Evolutionary conservation across 2,113 vertebrate species (phyloP), one percentile per base, ranked within the genome.

Genomic region (Myrmecophaga tridactyla): DNA sequence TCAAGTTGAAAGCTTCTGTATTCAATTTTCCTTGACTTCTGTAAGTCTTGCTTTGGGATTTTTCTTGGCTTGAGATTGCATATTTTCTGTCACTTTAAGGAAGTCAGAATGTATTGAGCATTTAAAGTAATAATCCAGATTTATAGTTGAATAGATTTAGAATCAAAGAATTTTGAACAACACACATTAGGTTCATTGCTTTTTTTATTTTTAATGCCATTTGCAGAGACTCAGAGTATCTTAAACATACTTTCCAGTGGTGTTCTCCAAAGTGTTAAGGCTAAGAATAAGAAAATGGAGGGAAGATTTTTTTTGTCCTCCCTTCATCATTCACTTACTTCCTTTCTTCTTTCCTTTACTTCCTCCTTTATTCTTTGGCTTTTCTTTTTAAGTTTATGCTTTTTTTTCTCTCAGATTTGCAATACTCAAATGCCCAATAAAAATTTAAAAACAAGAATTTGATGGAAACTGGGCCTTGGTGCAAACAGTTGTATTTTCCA

Each of bases 21-120:
- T 93, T 96, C 80, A 80, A 39, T 96, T 96, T 96, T 86, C 60
- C 73, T 91, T 91, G 84, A 90, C 63, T 96, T 96, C 86, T 90
- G 23, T 92, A 72, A 21, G 87, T 70, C 63, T 94, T 91, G 75
- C 65, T 94, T 92, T 95, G 83, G 89, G 89, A 90, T 95, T 97
- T 96, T 93, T 96, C 91, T 95, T 96, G 95, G 96, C 96, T 86
- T 87, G 27, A 36, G 69, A 92, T 72, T 87, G 92, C 93, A 87
- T 92, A 70, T 89, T 96, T 93, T 89, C 29, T 3, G 4, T 96
- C 93, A 93, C 51, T 92, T 92, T 90, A 77, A 76, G 83, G 95
- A 95, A 92, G 51, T 90, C 81, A 72, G 91, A 53, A 72, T 97
- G 46, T 91, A 92, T 76, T 78, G 89, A 60, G 86, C 60, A 86